These are phyloP conservation scores for Micrastur ruficollis DNA, from an alignment of 2,797 vertebrate species.

Conservation along the genomic window DNA sequence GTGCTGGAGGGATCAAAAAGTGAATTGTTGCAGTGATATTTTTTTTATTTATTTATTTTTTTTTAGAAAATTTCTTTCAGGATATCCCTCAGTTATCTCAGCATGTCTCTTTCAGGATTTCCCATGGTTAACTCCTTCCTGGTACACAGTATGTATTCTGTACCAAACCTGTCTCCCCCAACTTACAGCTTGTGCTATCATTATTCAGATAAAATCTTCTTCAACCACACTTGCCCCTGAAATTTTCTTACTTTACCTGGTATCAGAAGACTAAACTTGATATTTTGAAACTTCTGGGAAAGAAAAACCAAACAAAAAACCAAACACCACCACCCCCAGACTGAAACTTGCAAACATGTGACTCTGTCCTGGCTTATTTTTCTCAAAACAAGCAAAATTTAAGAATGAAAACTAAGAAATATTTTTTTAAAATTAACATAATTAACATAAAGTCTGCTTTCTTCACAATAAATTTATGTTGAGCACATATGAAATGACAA, in stretches of 20 bases:
- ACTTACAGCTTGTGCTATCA: background rate
- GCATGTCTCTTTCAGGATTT: background rate
- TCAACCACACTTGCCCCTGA: background rate
- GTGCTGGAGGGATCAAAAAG: background rate
- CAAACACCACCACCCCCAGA: background rate
- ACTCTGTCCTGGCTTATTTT: background rate
- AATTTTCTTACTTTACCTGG: background rate
- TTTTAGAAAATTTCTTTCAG: background rate
- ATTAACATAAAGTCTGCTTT: background rate
- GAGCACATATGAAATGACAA: background rate
- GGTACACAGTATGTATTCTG: background rate
- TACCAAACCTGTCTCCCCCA: background rate
- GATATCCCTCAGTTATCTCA: background rate
- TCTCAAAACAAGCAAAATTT: background rate
- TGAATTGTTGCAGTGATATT: background rate
- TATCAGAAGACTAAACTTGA: background rate
- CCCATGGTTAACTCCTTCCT: background rate
- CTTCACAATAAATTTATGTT: background rate
- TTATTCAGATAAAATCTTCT: background rate
- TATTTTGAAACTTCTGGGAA: background rate
- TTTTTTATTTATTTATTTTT: background rate
- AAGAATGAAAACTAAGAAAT: background rate
- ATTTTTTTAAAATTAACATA: background rate
- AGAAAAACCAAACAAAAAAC: background rate
- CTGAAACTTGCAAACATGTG: background rate